Evolutionary conservation across 2,888 invertebrate species (phyloP).

Genomic region (Gisinianus flammeolus): DNA sequence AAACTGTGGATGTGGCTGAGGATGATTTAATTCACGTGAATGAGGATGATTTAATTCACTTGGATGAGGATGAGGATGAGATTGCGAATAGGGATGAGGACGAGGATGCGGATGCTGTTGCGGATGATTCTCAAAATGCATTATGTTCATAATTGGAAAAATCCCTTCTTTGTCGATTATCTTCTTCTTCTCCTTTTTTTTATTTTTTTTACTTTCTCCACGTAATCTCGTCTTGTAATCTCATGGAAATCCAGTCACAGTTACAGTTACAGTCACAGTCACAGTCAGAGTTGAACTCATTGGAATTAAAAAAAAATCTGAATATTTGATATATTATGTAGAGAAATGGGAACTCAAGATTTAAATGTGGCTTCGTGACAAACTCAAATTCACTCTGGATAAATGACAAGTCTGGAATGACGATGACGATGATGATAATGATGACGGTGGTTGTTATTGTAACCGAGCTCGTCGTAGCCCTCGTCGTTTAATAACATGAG

Average conservation of each 20-base stretch:
- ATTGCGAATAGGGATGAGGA: not conserved
- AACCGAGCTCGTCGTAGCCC: too few species aligned
- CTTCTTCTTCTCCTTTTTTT: not conserved
- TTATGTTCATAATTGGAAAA: slow-evolving; percentile 6
- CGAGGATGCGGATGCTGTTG: not conserved
- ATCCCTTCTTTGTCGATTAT: not conserved
- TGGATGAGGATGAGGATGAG: not conserved
- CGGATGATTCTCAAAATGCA: slow-evolving; percentile 34
- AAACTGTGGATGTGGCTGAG: slow-evolving; percentile 18
- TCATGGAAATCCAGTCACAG: not conserved
- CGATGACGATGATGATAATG: too few species aligned
- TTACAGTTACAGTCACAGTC: too few species aligned
- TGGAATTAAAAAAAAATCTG: too few species aligned
- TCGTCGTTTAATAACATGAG: not conserved
- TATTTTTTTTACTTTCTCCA: not conserved
- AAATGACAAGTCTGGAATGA: too few species aligned
- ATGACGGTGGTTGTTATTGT: too few species aligned
- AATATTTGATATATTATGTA: too few species aligned
- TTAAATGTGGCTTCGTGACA: too few species aligned
- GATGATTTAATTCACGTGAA: slow-evolving; percentile 17
- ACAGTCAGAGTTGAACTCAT: too few species aligned
- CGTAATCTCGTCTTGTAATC: not conserved
- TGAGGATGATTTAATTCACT: not conserved
- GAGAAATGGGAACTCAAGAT: too few species aligned
- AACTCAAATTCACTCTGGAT: too few species aligned